Conservation (phyloP, 30 jellyfish, hydroid and myxozoan genomes). For the Aurelia aurita complex sp. Pacific region DNA sequence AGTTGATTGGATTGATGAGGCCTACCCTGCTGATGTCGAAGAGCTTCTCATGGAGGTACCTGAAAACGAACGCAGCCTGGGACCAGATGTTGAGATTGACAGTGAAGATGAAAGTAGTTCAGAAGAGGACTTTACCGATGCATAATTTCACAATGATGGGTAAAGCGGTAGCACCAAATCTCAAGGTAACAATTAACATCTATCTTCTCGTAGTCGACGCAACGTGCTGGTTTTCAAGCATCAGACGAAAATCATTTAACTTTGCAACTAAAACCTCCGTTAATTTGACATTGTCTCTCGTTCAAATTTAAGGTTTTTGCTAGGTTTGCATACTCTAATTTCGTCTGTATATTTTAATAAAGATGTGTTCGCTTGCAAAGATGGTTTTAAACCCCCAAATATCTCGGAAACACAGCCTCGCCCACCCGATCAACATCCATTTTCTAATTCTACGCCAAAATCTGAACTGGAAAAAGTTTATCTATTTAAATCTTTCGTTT, state of each 20-base stretch:
- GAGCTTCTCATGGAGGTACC: background rate
- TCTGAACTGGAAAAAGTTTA: no score
- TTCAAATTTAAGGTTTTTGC: conserved; percentile 4
- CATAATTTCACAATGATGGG: background rate
- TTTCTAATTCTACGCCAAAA: no score
- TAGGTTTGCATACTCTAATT: background rate
- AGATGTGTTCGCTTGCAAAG: background rate
- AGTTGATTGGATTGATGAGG: no score
- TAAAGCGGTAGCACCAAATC: background rate
- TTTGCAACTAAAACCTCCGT: background rate
- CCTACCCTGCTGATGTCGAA: no score
- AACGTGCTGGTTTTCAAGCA: no score
- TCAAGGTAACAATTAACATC: no score
- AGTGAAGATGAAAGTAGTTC: conserved; percentile 1
- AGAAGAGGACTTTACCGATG: background rate
- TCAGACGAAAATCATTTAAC: background rate
- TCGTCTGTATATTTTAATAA: background rate
- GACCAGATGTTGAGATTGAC: conserved; percentile 12
- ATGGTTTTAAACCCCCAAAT: no score
- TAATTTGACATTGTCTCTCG: background rate
- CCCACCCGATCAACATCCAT: no score
- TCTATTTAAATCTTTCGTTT: no score
- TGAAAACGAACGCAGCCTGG: conserved; percentile 28
- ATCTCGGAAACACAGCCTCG: no score
- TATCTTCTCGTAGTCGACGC: no score